These are phyloP conservation scores for Zootermopsis nevadensis DNA, from an alignment of 2,888 invertebrate species.

Conservation along the genomic window DNA sequence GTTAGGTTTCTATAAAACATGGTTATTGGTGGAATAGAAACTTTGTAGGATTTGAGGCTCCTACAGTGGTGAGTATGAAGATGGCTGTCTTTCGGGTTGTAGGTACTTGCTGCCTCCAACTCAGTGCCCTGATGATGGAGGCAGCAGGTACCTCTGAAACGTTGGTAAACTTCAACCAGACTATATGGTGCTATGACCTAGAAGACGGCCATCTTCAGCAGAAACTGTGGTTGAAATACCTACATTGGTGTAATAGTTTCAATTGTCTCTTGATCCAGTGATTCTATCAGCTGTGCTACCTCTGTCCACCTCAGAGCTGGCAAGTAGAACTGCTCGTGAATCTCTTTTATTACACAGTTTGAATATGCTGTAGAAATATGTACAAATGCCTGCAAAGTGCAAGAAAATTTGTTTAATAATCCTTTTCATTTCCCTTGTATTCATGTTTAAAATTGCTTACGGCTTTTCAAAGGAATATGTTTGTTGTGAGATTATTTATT, in stretches of 20 bases:
- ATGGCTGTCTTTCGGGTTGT: no score
- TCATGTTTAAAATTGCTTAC: not conserved
- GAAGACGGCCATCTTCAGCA: no score
- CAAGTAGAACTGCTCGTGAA: not conserved
- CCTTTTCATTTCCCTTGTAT: not conserved
- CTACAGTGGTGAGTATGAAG: no score
- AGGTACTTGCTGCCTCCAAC: no score
- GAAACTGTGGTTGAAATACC: not conserved
- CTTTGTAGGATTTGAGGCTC: no score
- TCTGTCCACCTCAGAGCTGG: not conserved
- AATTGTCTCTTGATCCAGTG: not conserved
- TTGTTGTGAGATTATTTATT: not conserved
- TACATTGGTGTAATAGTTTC: not conserved
- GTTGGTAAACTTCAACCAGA: no score
- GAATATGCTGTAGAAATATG: not conserved
- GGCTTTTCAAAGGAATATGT: not conserved
- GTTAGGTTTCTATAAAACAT: no score
- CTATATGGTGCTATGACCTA: no score
- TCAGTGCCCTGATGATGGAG: no score
- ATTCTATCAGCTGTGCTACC: not conserved
- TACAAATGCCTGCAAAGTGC: not conserved
- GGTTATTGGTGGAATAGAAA: no score
- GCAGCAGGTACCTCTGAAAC: no score
- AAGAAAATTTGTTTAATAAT: not conserved
- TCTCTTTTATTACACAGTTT: not conserved